Base-by-base conservation (phyloP, 2,888 invertebrate genomes). In the Lathronympha strigana region DNA sequence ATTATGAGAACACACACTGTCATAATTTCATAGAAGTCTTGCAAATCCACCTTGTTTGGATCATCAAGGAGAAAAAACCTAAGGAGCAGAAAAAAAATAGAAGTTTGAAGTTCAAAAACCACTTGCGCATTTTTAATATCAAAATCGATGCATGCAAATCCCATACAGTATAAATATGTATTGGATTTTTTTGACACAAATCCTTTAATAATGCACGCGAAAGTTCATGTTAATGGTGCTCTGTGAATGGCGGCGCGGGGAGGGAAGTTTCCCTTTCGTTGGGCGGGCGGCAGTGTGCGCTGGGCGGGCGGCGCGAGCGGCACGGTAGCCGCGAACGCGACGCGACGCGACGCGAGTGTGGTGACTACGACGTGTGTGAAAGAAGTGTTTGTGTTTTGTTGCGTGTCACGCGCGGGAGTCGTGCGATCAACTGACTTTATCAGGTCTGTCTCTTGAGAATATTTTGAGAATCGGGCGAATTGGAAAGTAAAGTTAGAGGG, bases 241-340 rank as follows among this genome's bases (percentile, higher is more conserved):
- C 38, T 17, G 15, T 63, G 63, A 63, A 63, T 63, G 63, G 63
- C 49, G 36, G 23, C 25, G 49, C 40, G 57, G 47, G 58, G 80
- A 86, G 85, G 84, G 76, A 77, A 83, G 77, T 90, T 90, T 90
- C 89, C 85, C 89, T 90, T 86, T 89, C 88, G 86, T 83, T 87
- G 63, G 78, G 76, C 77, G 63, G 78, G 76, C 77, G 78, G 73
- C 83, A 86, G 87, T 87, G 78, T 69, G 74, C 72, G 72, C 72
- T 58, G 78, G 79, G 81, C 81, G 83, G 76, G 75, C 77, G 76
- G 68, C 75, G 73, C 77, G 72, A 76, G 76, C 71, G 71, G 67
- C 61, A 57, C 69, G 68, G 21, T 47, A 62, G 58, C 57, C 51
- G 62, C 68, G 45, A 36, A 51, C 49, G 45, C 55, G 54, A 45